Base-by-base conservation (phyloP, 2,113 vertebrate species). In the Ginglymostoma cirratum region DNA sequence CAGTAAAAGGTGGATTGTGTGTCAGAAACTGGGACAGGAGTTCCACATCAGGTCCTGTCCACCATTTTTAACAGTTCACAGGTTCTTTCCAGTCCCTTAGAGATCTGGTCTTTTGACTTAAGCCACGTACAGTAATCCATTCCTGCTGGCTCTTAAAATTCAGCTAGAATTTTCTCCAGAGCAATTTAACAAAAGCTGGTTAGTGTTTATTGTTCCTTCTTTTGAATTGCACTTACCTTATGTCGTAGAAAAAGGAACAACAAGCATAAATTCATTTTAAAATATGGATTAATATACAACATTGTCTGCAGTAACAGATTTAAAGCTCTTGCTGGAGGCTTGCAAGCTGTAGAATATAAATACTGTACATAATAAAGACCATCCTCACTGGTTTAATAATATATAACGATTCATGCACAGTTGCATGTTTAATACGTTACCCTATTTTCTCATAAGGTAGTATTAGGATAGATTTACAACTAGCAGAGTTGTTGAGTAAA, bases 241-340 rank as follows among this genome's bases (percentile, higher is more conserved):
- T 48, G 45, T 52, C 14, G 38, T 61, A 5, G 67, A 76, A 72
- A 23, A 72, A 23, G 24, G 27, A 95, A 21, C 55, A 38, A 70
- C 12, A 72, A 15, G 72, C 45, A 52, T 72, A 72, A 95, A 72
- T 95, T 70, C 94, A 95, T 76, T 95, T 70, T 95, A 95, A 95
- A 95, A 95, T 95, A 95, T 95, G 94, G 94, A 72, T 95, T 95
- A 95, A 95, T 95, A 95, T 95, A 72, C 69, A 72, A 95, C 24
- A 34, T 3, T 42, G 94, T 95, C 94, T 95, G 94, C 94, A 27
- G 67, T 72, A 95, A 52, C 67, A 95, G 67, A 95, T 95, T 95
- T 30, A 95, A 95, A 70, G 69, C 70, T 66, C 21, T 72, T 72
- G 94, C 69, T 95, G 45, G 94, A 52, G 69, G 52, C 24, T 70